Base-by-base conservation (phyloP, 2,113 vertebrate species). In the Stomatorhinus ivindoensis region DNA sequence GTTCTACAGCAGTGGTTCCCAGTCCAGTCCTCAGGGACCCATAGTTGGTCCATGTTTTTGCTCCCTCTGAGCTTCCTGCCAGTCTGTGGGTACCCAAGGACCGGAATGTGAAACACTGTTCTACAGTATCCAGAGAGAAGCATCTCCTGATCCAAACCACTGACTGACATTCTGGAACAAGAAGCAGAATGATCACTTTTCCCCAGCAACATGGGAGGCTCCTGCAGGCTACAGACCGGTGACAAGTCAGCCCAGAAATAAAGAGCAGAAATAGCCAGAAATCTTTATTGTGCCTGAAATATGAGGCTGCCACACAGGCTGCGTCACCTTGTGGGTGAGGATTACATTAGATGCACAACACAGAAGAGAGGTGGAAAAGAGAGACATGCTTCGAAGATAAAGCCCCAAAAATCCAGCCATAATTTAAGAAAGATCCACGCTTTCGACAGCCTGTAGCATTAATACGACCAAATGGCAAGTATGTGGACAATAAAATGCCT, bases 401-500 rank as follows among this genome's bases (percentile, higher is more conserved):
- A 24, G 21, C 44, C 44, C 7, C 39, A 46, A 47, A 47, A 44
- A 47, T 84, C 44, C 21, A 84, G 24, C 82, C 11, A 46, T 24
- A 24, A 44, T 83, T 83, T 24, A 83, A 19, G 80, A 19, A 84
- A 44, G 44, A 84, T 47, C 8, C 42, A 84, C 4, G 39, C 76
- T 44, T 42, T 44, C 8, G 4, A 21, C 6, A 24, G 82, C 42
- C 82, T 84, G 42, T 47, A 84, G 44, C 35, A 47, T 84, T 73
- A 17, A 58, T 58, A 50, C 24, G 2, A 88, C 58, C 44, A 88
- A 9, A 44, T 50, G 46, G 6, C 61, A 47, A 35, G 87, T 48
- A 48, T 31, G n/a, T 48, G 87, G 61, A 73, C n/a, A 73, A 27
- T 65, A 48, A 47, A 73, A 73, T 95, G 95, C 94, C 94, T 94